phyloP scores from a whole-genome alignment of 2,888 invertebrate genomes.

The Drosophila stalkeri region DNA sequence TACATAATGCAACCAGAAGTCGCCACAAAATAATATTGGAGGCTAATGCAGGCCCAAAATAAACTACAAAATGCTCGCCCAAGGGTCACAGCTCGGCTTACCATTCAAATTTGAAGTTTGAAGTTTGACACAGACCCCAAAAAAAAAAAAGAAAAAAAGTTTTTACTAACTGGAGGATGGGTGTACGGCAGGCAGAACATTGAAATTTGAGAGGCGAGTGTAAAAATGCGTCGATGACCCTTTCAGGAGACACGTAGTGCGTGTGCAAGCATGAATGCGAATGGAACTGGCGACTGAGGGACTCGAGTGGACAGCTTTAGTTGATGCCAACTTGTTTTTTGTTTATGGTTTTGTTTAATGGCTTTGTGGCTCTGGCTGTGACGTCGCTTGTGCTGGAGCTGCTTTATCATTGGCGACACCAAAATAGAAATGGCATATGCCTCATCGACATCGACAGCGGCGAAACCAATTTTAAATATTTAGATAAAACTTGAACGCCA shows the following conservation, averaged over 20 bases:
- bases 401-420: slow-evolving; percentile 52
- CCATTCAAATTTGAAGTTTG: not conserved
- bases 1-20: slow-evolving; percentile 17
- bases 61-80: not conserved
- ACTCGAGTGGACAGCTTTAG: slow-evolving; percentile 29
- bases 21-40: slow-evolving; percentile 6
- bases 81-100: not conserved
- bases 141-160: slow-evolving; percentile 29
- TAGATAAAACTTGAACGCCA: slow-evolving; percentile 69
- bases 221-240: slow-evolving; percentile 20
- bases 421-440: slow-evolving; percentile 56
- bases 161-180: not conserved
- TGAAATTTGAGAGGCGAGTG: slow-evolving; percentile 45
- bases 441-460: slow-evolving; percentile 46
- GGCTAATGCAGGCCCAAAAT: slow-evolving; percentile 22
- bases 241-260: slow-evolving; percentile 51
- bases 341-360: slow-evolving; percentile 48
- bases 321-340: slow-evolving; percentile 21
- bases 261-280: not conserved
- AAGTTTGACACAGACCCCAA: not conserved
- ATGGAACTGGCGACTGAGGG: slow-evolving; percentile 19
- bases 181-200: too few species aligned
- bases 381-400: slow-evolving; percentile 42
- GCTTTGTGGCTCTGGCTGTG: slow-evolving; percentile 31
- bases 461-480: slow-evolving; percentile 75